Evolutionary conservation across 1,140 invertebrate genomes (phyloP), one percentile per base, ranked within the genome.

Genomic region (Mactra quadrangularis): DNA sequence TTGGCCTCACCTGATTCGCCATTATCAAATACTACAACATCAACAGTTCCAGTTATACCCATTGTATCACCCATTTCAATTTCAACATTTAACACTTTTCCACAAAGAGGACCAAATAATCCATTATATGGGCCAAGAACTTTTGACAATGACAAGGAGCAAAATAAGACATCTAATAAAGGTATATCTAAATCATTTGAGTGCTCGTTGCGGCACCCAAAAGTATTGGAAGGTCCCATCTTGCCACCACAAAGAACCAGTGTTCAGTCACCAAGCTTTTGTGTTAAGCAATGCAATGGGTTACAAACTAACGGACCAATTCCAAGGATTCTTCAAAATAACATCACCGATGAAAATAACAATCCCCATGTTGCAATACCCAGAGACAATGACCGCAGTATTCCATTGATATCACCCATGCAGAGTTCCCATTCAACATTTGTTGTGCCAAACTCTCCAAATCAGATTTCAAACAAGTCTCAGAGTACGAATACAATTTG

Each of bases 1-100:
- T 53, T 86, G 3, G 82, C 81, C 4, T 86, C 85, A 3, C 85
- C 85, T 35, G 81, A 71, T 55, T 83, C 81, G 0, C 76, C 83
- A 52, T 35, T 75, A 33, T 53, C 75, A 29, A 31, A 27, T 17
- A 11, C 57, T 1, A 11, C 35, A 2, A 1, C 53, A 1, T 41
- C 75, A 15, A 53, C n/a, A 41, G 38, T 6, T 7, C 15, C 38
- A 15, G 15, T 15, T 41, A 7, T 41, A 15, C 83, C 85, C 1
- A 76, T 81, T 35, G 76, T 59, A 47, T 83, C 81, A 0, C 76
- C 83, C 52, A 50, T 75, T 25, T 53, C 75, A 29, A 31, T 47
- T 9, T 2, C 57, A 13, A 11, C 35, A 2, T 19, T 66, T 0
- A 38, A 59, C 7, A 53, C n/a, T 38, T 3, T 64, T 7, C 53